These are phyloP conservation scores for Accipiter minullus DNA, from an alignment of 2,797 vertebrate species.

Conservation along the genomic window DNA sequence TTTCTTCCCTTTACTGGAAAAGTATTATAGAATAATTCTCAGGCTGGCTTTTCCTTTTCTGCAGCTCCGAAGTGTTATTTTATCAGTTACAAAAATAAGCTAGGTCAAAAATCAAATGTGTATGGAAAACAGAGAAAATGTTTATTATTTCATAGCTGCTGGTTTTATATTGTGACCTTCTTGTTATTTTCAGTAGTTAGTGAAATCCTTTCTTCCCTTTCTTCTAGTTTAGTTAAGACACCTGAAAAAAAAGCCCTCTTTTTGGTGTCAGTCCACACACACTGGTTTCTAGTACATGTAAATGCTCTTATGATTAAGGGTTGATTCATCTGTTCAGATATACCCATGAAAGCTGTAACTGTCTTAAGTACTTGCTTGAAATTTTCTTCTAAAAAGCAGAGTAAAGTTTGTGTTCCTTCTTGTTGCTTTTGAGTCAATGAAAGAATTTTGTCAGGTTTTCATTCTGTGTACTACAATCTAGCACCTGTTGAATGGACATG, in stretches of 20 bases:
- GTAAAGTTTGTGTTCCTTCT: neutral
- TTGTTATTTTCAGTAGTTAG: neutral
- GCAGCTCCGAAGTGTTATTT: neutral
- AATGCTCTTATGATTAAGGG: neutral
- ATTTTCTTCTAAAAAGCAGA: neutral
- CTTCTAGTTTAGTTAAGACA: neutral
- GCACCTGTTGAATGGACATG: neutral
- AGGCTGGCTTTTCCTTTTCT: neutral
- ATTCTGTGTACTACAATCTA: neutral
- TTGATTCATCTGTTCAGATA: neutral
- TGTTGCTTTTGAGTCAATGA: neutral
- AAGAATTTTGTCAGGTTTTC: neutral
- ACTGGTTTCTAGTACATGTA: neutral
- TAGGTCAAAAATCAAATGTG: neutral
- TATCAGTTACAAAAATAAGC: neutral
- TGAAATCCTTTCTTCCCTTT: neutral
- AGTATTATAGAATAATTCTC: accelerated
- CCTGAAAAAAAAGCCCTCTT: neutral
- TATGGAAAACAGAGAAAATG: neutral
- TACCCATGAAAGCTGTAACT: neutral
- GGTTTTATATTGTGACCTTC: neutral
- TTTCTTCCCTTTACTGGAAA: neutral
- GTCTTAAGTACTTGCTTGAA: neutral
- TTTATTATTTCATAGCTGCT: neutral
- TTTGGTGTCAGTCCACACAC: neutral